Percentiles rank a stretch among this genome's conserved stretches.
Evolutionary conservation across 2,888 invertebrate species (phyloP).

Genomic region (Catocala sponsa): DNA sequence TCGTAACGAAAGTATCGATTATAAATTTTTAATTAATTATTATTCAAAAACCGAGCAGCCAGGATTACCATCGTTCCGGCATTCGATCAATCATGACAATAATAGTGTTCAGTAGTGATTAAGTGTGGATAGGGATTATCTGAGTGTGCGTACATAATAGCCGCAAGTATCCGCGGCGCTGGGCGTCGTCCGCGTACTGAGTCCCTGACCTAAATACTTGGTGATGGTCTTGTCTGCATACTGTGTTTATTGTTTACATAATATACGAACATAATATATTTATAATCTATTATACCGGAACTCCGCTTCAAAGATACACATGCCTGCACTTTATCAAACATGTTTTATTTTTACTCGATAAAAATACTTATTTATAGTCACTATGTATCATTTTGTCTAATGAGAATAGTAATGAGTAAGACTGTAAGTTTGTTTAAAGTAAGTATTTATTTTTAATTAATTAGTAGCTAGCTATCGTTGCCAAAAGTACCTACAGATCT

Average conservation of each 20-base stretch:
- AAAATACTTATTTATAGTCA: too few relatives aligned
- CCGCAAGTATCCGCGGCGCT: slow-evolving; percentile 38
- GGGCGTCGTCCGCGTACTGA: slow-evolving; percentile 64
- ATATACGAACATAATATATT: slow-evolving; percentile 44
- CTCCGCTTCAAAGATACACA: slow-evolving; percentile 8
- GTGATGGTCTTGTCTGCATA: slow-evolving; percentile 54
- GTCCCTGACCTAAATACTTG: slow-evolving; percentile 70
- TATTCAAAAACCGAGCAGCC: not conserved
- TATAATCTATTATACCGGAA: slow-evolving; percentile 28
- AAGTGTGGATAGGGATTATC: slow-evolving; percentile 65
- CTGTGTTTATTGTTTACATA: slow-evolving; percentile 55
- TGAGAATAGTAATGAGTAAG: not conserved
- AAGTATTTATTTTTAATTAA: slow-evolving; percentile 3
- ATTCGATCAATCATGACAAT: slow-evolving; percentile 55
- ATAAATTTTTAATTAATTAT: slow-evolving; percentile 1
- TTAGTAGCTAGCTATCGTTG: not conserved
- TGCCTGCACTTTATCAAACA: slow-evolving; percentile 6
- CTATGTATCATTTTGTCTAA: not conserved
- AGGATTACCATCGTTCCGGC: slow-evolving; percentile 41
- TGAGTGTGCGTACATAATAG: slow-evolving; percentile 52
- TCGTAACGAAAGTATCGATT: not conserved
- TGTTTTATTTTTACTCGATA: not conserved
- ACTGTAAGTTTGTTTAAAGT: not conserved
- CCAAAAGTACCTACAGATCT: not conserved
- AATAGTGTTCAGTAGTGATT: slow-evolving; percentile 57